A percentile compares a stretch with the other conserved stretches of the same genome.
Evolutionary conservation across 2,113 vertebrate genomes (phyloP).

Genomic region (Poicephalus gulielmi): DNA sequence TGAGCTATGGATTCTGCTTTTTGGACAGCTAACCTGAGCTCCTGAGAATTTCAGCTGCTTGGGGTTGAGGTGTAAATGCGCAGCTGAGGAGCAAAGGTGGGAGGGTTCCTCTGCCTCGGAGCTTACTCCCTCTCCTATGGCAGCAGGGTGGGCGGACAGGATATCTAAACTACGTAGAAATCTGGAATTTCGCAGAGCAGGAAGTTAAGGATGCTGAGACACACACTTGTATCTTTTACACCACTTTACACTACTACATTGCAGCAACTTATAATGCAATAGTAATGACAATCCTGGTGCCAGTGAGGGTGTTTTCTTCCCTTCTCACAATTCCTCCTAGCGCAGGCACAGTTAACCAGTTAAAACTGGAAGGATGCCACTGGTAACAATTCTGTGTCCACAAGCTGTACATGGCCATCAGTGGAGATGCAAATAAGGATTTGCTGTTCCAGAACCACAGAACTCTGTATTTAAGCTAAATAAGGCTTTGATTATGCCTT

Average conservation of each 20-base stretch:
- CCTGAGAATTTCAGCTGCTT: neutral
- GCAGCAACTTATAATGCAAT: neutral
- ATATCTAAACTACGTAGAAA: neutral
- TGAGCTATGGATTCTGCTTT: neutral
- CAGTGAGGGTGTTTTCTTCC: neutral
- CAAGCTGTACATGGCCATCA: neutral
- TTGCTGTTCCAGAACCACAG: constrained; percentile 23
- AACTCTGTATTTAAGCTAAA: constrained; percentile 32
- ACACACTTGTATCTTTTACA: neutral
- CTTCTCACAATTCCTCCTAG: neutral
- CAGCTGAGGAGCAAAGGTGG: neutral
- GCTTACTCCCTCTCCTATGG: neutral
- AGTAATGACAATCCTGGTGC: neutral
- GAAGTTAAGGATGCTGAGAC: neutral
- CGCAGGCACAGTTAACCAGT: neutral
- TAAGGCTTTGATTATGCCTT: constrained; percentile 31
- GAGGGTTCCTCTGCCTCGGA: neutral
- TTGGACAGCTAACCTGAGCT: neutral
- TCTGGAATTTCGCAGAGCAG: neutral
- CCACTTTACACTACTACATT: rapidly evolving
- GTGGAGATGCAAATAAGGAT: neutral
- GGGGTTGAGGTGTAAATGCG: neutral
- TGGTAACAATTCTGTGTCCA: neutral
- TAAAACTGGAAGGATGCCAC: neutral
- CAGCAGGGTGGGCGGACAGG: rapidly evolving